These are phyloP conservation scores for Delphinus delphis DNA, from an alignment of 2,113 vertebrate species.

Conservation along the genomic window DNA sequence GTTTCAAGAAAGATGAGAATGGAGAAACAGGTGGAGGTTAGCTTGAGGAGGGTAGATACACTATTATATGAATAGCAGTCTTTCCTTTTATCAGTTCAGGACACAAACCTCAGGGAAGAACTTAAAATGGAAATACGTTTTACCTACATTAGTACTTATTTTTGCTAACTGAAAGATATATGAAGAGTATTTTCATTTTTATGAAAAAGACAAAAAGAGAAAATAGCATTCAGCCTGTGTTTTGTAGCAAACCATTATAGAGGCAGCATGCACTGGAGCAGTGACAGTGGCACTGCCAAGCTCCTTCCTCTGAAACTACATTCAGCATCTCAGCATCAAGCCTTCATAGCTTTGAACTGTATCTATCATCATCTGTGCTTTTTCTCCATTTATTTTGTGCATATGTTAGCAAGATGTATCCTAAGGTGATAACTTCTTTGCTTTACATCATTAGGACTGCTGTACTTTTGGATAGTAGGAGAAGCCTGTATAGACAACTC, in stretches of 20 bases:
- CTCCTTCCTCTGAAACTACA: neutral
- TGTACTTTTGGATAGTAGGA: neutral
- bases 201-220: neutral
- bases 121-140: neutral
- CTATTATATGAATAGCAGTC: neutral
- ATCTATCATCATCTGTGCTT: neutral
- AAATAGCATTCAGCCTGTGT: neutral
- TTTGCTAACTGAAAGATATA: neutral
- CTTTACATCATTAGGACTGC: neutral
- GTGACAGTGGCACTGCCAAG: neutral
- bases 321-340: neutral
- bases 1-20: neutral
- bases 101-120: neutral
- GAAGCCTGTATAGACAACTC: neutral
- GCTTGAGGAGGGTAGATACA: neutral
- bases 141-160: neutral
- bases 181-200: neutral
- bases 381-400: neutral
- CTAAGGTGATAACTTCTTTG: neutral
- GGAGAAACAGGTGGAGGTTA: neutral
- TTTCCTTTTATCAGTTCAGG: neutral
- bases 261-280: rapidly evolving
- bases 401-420: neutral
- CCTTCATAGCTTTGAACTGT: neutral
- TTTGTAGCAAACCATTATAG: neutral